Evolutionary conservation across 2,888 invertebrate genomes (phyloP).

Genomic region (Lasioglossum figueresi): DNA sequence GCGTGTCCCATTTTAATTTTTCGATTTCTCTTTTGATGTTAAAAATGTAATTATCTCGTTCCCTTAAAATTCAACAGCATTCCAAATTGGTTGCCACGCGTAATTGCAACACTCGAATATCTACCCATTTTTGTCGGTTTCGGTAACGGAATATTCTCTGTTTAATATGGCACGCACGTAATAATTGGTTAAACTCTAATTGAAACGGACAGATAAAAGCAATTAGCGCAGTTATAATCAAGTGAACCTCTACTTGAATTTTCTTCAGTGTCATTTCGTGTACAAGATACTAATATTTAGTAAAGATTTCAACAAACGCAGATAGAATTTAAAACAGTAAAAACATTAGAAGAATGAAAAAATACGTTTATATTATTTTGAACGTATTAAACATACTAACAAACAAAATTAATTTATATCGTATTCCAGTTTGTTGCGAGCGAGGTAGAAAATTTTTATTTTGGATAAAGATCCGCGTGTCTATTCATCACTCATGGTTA

Average conservation of each 20-base stretch:
- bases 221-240: neutral
- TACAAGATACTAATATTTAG: neutral
- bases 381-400: too few relatives aligned
- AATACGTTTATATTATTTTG: too few relatives aligned
- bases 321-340: neutral
- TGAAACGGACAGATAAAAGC: neutral
- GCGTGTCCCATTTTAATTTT: neutral
- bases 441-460: too few relatives aligned
- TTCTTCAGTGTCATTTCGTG: neutral
- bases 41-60: neutral
- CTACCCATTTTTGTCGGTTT: neutral
- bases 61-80: neutral
- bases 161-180: neutral
- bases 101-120: neutral
- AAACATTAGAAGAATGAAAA: too few relatives aligned
- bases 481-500: too few relatives aligned
- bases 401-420: too few relatives aligned
- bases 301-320: neutral
- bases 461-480: too few relatives aligned
- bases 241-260: neutral
- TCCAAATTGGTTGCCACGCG: neutral
- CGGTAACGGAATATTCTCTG: constrained; percentile 7
- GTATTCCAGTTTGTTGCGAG: too few relatives aligned
- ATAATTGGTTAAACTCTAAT: constrained; percentile 3
- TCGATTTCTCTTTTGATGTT: neutral